A percentile compares a stretch with the other conserved stretches of the same genome.
Conservation (phyloP, 2,888 invertebrate species). For the Hylaea fasciaria region DNA sequence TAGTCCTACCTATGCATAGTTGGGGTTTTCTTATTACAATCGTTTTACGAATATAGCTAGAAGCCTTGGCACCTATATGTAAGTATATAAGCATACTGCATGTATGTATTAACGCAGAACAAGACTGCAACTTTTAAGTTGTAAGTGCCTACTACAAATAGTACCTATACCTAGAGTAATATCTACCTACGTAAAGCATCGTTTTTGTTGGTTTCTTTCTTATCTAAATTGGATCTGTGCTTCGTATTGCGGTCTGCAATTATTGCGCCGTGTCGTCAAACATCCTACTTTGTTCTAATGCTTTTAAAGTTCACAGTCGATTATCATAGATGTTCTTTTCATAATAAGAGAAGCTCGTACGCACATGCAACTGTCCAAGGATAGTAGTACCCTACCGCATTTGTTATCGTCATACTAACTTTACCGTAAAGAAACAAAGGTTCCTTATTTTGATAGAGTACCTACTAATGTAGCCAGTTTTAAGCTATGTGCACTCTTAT, state of each 20-base stretch:
- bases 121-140: too few relatives aligned
- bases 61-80: too few relatives aligned
- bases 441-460: slow-evolving; percentile 11
- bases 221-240: slow-evolving; percentile 20
- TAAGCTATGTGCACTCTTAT: too few relatives aligned
- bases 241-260: slow-evolving; percentile 4
- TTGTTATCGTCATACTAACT: not conserved
- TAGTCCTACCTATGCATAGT: too few relatives aligned
- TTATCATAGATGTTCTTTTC: not conserved
- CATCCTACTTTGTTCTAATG: not conserved
- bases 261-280: not conserved
- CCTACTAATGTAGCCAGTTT: not conserved
- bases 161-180: too few relatives aligned
- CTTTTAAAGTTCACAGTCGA: slow-evolving; percentile 10
- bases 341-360: slow-evolving; percentile 6
- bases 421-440: not conserved
- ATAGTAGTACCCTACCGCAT: slow-evolving; percentile 6
- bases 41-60: too few relatives aligned
- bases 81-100: too few relatives aligned
- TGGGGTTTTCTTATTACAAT: too few relatives aligned
- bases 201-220: slow-evolving; percentile 15
- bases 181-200: slow-evolving; percentile 5
- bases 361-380: slow-evolving; percentile 12
- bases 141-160: too few relatives aligned
- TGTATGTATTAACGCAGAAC: too few relatives aligned